A percentile compares a stretch with the other conserved stretches of the same genome.
Evolutionary conservation across 1,140 invertebrate species (phyloP).

Genomic region (Drosophila bifasciata): DNA sequence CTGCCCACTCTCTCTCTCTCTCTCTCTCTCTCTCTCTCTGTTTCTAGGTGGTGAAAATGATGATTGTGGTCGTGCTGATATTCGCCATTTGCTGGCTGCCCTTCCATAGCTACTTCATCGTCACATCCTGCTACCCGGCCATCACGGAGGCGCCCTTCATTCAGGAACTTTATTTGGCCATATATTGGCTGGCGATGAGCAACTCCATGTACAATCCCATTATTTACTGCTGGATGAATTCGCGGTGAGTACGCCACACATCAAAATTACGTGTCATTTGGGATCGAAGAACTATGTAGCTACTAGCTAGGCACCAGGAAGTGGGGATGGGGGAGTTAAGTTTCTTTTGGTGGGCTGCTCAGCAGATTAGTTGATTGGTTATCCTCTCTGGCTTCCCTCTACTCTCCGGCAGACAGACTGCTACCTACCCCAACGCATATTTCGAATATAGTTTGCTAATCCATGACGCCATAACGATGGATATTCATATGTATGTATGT

Average conservation of each 20-base stretch:
- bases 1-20: no score
- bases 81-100: slow-evolving; percentile 97
- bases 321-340: no score
- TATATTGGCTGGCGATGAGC: slow-evolving; percentile 97
- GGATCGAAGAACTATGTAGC: no score
- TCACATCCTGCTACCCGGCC: slow-evolving; percentile 91
- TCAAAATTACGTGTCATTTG: slow-evolving; percentile 72
- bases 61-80: slow-evolving; percentile 94
- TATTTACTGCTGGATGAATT: slow-evolving; percentile 98
- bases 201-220: slow-evolving; percentile 98
- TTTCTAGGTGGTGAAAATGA: slow-evolving; percentile 98
- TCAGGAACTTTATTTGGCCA: slow-evolving; percentile 95
- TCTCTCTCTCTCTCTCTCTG: no score
- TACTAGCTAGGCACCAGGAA: no score
- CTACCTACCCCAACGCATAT: no score
- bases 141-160: slow-evolving; percentile 91
- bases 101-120: slow-evolving; percentile 95
- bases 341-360: slow-evolving; percentile 10
- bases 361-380: slow-evolving; percentile 33
- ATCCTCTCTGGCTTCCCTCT: no score
- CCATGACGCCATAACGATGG: slow-evolving; percentile 5
- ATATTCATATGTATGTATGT: background rate
- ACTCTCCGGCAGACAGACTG: no score
- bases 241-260: slow-evolving; percentile 89
- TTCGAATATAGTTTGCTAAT: slow-evolving; percentile 21